Percentiles rank a stretch among this genome's conserved stretches.
phyloP scores from a whole-genome alignment of 2,888 invertebrate species.

The Meandrusa payeni region DNA sequence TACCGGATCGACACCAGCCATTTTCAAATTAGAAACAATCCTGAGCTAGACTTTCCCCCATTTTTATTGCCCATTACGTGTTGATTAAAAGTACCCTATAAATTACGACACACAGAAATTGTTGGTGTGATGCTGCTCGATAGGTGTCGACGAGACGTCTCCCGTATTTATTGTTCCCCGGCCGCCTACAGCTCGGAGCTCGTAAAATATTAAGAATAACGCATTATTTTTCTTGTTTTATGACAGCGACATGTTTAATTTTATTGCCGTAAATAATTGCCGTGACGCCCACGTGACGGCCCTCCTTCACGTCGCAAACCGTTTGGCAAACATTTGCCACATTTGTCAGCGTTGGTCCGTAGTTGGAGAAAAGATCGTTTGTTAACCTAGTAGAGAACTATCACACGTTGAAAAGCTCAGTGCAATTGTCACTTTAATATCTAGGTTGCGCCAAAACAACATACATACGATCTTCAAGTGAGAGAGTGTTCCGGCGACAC shows the following conservation, averaged over 20 bases:
- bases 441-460: too few relatives aligned
- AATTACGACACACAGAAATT: constrained; percentile 28
- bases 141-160: constrained; percentile 34
- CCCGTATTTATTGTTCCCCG: constrained; percentile 33
- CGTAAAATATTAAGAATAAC: constrained; percentile 36
- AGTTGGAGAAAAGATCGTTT: constrained; percentile 6
- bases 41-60: constrained; percentile 11
- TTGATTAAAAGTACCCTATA: constrained; percentile 35
- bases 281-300: constrained; percentile 21
- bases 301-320: constrained; percentile 6
- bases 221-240: constrained; percentile 48
- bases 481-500: too few relatives aligned
- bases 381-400: constrained; percentile 15
- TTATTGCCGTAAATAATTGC: constrained; percentile 43
- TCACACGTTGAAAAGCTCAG: constrained; percentile 15
- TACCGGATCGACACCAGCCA: not conserved
- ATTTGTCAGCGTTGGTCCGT: constrained; percentile 5
- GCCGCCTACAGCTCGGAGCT: constrained; percentile 31
- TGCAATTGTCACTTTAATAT: too few relatives aligned
- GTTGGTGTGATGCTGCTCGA: constrained; percentile 20
- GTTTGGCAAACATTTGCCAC: constrained; percentile 14
- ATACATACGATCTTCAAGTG: too few relatives aligned
- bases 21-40: constrained; percentile 6
- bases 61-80: constrained; percentile 37
- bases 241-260: constrained; percentile 44